Base-by-base conservation (phyloP, 2,888 invertebrate genomes). In the Andrena marginata region DNA sequence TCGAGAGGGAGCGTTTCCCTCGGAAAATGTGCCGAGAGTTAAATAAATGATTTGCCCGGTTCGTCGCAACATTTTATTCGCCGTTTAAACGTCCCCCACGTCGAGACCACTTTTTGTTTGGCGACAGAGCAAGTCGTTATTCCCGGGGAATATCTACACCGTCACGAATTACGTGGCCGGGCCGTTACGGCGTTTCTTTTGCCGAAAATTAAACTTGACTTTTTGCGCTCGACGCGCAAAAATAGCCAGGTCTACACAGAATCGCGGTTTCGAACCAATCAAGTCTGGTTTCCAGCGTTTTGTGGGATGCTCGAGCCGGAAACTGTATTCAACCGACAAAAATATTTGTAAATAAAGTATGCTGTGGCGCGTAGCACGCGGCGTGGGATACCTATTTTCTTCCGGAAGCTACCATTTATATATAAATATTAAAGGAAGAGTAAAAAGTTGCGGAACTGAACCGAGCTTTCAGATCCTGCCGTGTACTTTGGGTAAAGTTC, bases 341-440 rank as follows among this genome's bases (percentile, higher is more conserved):
- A 78, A 80, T 72, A 68, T 68, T 72, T 65, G 74, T 83, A 78
- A 83, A 85, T 87, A 87, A 80, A 83, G 73, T 73, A 20, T 10
- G 35, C 49, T 62, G 51, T 31, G 51, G 70, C 8, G 56, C 2
- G 26, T 26, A 23, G 13, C 26, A 26, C 5, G 56, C 26, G 10
- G 56, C 16, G 26, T 6, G 6, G 26, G 16, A 16, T 29, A 16
- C 13, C 16, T 8, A 13, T 5, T 59, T 13, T 42, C 42, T 1
- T 3, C 42, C 13, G 42, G 42, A 13, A 42, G 1, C 13, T 42
- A 42, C 13, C 1, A 42, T 13, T 42, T 42, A 13, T 4, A 13
- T 42, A 42, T 42, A 13, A 13, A 13, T 42, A 13, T 13, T 42
- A 13, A 42, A 42, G 42, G 4, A 42, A 42, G 13, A 16, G 42